Percentiles rank a stretch among this genome's conserved stretches.
Evolutionary conservation across 2,888 invertebrate genomes (phyloP).

Genomic region (Tipula unca): DNA sequence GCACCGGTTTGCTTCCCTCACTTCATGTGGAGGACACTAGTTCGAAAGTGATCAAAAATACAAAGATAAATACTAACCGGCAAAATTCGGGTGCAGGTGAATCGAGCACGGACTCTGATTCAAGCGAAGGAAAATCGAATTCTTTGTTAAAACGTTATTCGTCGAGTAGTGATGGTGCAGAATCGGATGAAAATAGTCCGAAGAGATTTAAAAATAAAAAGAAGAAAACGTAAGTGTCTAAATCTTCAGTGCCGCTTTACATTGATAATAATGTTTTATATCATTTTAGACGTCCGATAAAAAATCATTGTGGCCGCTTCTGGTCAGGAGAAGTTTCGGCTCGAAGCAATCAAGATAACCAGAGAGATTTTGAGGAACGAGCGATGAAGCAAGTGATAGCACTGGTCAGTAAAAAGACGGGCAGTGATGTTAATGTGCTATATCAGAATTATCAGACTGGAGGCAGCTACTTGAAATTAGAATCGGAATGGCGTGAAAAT

Average conservation of each 20-base stretch:
- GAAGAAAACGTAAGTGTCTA: background rate
- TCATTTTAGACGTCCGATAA: slow-evolving; percentile 1
- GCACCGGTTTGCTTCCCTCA: slow-evolving; percentile 38
- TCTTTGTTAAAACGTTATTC: slow-evolving; percentile 28
- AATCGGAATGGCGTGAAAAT: slow-evolving; percentile 67
- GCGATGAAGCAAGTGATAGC: slow-evolving; percentile 48
- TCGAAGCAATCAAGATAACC: slow-evolving; percentile 81
- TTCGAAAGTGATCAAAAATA: background rate
- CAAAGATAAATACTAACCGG: slow-evolving; percentile 27
- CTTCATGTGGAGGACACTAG: slow-evolving; percentile 31
- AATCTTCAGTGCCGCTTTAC: background rate
- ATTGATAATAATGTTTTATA: background rate
- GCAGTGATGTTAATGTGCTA: slow-evolving; percentile 32
- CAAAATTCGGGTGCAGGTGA: slow-evolving; percentile 29
- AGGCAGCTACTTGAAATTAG: slow-evolving; percentile 65
- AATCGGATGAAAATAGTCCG: slow-evolving; percentile 35
- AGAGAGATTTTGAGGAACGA: slow-evolving; percentile 73
- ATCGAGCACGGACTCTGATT: slow-evolving; percentile 38
- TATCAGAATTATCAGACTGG: slow-evolving; percentile 43
- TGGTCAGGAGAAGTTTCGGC: slow-evolving; percentile 72
- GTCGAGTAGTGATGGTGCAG: slow-evolving; percentile 41
- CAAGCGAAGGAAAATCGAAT: slow-evolving; percentile 28
- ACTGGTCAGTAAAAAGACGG: slow-evolving; percentile 38
- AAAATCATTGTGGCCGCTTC: slow-evolving; percentile 47
- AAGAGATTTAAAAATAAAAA: slow-evolving; percentile 25